Conservation (phyloP, 2,888 invertebrate species). For the Drosophila fulvimacula region DNA sequence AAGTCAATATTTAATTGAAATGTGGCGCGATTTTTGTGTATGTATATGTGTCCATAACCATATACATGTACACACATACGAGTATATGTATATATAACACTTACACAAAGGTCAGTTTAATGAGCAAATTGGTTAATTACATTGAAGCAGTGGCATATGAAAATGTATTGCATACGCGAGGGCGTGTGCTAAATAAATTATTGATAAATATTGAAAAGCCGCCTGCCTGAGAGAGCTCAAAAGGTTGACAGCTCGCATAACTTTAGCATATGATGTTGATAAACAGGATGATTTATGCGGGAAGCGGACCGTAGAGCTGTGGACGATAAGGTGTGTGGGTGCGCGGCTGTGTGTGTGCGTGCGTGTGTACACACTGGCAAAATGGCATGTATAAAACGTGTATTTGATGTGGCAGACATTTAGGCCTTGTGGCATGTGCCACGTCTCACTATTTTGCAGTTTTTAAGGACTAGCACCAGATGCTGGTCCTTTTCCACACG, state of each 20-base stretch:
- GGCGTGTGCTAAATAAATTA: constrained; percentile 38
- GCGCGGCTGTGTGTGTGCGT: constrained; percentile 8
- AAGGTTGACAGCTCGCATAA: constrained; percentile 41
- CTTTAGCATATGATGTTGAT: constrained; percentile 51
- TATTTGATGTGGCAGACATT: constrained; percentile 35
- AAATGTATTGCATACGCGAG: constrained; percentile 36
- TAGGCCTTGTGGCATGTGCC: constrained; percentile 58
- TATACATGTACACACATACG: neutral
- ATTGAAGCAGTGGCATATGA: constrained; percentile 31
- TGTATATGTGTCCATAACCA: neutral
- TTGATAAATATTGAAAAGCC: constrained; percentile 37
- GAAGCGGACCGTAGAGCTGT: neutral
- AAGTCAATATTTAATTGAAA: constrained; percentile 76
- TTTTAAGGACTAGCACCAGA: constrained; percentile 70
- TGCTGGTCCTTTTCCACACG: constrained; percentile 1
- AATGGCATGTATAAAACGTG: constrained; percentile 25
- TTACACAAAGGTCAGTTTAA: constrained; percentile 72
- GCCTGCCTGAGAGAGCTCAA: constrained; percentile 22
- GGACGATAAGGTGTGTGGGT: neutral
- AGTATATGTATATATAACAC: neutral
- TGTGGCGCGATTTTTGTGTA: constrained; percentile 55
- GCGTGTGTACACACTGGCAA: constrained; percentile 23
- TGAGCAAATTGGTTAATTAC: constrained; percentile 78
- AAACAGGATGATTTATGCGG: constrained; percentile 47
- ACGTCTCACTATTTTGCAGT: constrained; percentile 76